Percentiles rank a stretch among this genome's conserved stretches.
phyloP scores from a whole-genome alignment of 2,888 invertebrate species.

The Disparrhopalites patrizii region DNA sequence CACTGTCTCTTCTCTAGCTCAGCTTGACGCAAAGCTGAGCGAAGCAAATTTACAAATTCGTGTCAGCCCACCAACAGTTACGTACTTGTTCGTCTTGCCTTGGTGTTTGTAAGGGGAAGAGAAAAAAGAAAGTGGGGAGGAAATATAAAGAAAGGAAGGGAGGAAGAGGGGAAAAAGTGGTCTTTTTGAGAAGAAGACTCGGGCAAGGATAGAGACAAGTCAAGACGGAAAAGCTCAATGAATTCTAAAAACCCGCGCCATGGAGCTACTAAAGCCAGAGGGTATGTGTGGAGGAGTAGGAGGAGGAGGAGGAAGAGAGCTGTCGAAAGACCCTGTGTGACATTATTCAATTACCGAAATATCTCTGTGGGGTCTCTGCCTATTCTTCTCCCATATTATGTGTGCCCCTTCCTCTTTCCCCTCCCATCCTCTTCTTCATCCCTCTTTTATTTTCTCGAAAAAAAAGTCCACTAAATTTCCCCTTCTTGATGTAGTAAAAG shows the following conservation, averaged over 20 bases:
- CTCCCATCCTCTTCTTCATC: constrained; percentile 19
- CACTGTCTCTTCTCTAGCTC: no score
- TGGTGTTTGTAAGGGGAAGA: constrained; percentile 1
- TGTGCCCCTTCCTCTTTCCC: not conserved
- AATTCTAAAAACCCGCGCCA: constrained; percentile 24
- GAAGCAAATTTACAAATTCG: constrained; percentile 48
- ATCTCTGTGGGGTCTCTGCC: constrained; percentile 25
- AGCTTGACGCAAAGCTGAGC: constrained; percentile 39
- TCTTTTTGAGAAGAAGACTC: not conserved
- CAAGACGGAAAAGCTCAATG: constrained; percentile 22
- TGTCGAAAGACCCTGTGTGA: constrained; percentile 30
- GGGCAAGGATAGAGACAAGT: not conserved
- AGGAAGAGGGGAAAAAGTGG: constrained; percentile 7
- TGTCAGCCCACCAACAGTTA: constrained; percentile 38
- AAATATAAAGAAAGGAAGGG: constrained; percentile 1
- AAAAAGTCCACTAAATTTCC: no score
- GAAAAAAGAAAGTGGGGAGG: constrained; percentile 2
- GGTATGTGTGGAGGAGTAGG: constrained; percentile 8
- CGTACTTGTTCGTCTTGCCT: constrained; percentile 1
- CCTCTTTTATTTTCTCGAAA: not conserved
- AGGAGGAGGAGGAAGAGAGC: constrained; percentile 18
- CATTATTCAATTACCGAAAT: constrained; percentile 36
- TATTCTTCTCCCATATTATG: not conserved
- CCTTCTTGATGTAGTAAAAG: no score
- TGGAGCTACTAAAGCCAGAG: constrained; percentile 28